phyloP scores from a whole-genome alignment of 2,113 vertebrate species.

The Urocynchramus pylzowi region DNA sequence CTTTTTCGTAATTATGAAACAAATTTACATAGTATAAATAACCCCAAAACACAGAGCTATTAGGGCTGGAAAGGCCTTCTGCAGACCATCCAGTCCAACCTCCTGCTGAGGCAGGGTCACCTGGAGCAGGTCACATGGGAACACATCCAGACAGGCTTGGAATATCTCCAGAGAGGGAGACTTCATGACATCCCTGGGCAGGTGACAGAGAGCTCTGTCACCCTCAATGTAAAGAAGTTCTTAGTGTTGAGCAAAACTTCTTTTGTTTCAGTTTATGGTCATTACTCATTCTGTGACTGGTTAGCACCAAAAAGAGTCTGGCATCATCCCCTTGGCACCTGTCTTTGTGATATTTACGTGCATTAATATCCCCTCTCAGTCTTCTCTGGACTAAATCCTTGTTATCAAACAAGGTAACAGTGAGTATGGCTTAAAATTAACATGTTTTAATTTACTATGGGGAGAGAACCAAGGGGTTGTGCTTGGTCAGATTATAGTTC shows the following conservation, averaged over 20 bases:
- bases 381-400: background rate
- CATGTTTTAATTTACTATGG: background rate
- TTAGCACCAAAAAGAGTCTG: background rate
- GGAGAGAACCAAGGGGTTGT: background rate
- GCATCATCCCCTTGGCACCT: background rate
- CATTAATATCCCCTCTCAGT: background rate
- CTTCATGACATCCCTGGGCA: background rate
- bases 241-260: background rate
- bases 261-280: background rate
- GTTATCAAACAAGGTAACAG: background rate
- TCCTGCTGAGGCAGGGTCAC: background rate
- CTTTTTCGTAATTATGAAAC: background rate
- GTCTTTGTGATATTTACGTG: background rate
- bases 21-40: background rate
- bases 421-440: background rate
- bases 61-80: background rate
- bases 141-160: background rate
- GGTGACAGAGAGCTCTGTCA: background rate
- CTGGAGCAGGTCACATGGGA: background rate
- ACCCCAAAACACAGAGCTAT: background rate
- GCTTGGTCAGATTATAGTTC: background rate
- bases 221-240: background rate
- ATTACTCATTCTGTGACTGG: background rate
- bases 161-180: background rate
- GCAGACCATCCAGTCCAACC: background rate